Base-by-base conservation (phyloP, 2,113 vertebrate genomes). In the Casuarius casuarius region DNA sequence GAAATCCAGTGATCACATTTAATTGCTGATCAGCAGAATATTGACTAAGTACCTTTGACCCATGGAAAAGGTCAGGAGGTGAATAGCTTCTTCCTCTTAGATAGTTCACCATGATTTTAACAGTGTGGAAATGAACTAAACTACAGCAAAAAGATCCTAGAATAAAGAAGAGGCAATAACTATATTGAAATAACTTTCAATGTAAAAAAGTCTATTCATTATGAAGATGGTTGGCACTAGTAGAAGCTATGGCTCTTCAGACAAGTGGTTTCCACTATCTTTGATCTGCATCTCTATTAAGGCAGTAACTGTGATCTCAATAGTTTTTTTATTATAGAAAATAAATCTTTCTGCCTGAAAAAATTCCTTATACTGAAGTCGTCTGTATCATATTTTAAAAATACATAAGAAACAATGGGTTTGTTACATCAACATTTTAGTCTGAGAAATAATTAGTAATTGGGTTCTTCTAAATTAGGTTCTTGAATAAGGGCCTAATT, bases 1-100 rank as follows among this genome's bases (percentile, higher is more conserved):
- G 49, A 85, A 93, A 94, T 31, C 13, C 31, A 59, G 13, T 44
- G 44, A 58, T 78, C 66, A 66, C 56, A 42, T 89, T 96, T 91
- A 61, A 83, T 96, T 96, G 78, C 74, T 92, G 61, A 89, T 28
- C 67, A 70, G 68, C 51, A 84, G 76, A 78, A 91, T 88, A 77
- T 20, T 82, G 52, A 80, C 67, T 70, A 48, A 33, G 67, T 40
- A 65, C 67, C 67, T 72, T 59, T 59, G 56, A 74, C 77, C 40
- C 18, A 35, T 63, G 31, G 35, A 74, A 88, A 79, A 92, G 10
- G 23, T 61, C 40, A 90, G 25, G 40, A 80, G 40, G 6, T 78
- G 12, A 74, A 42, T 23, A 68, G 12, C 61, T 73, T 86, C 83
- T n/a, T 83, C 58, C 29, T 74, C 5, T 23, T 76, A 61, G 10